Evolutionary conservation across 2,797 vertebrate genomes (phyloP).

Genomic region (Masticophis lateralis): DNA sequence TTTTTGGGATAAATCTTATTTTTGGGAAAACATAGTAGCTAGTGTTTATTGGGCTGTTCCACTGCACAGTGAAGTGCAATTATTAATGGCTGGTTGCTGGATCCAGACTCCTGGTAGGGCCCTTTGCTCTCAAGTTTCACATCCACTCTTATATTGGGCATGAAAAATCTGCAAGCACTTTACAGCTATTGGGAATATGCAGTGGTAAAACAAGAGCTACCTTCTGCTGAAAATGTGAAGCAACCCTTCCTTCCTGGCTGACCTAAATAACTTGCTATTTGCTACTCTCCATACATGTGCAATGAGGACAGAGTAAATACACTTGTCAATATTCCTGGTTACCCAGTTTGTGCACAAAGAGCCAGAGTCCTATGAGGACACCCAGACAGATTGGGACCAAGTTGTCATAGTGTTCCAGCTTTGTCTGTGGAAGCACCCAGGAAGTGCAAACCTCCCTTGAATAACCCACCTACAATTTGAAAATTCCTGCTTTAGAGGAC

Average conservation of each 20-base stretch:
- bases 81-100: background rate
- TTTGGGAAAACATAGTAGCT: too few species aligned
- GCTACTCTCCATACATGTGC: background rate
- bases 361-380: background rate
- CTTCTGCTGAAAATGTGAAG: background rate
- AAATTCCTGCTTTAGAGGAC: background rate
- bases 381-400: background rate
- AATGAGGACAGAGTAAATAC: background rate
- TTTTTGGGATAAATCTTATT: too few species aligned
- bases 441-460: background rate
- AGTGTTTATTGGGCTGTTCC: background rate
- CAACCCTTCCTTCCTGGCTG: background rate
- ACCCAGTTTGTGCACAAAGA: background rate
- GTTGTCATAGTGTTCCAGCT: background rate
- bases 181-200: background rate
- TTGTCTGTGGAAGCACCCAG: background rate
- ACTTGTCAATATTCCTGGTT: background rate
- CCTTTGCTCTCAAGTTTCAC: background rate
- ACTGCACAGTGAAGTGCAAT: background rate
- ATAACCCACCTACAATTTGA: background rate
- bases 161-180: background rate
- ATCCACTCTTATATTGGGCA: background rate
- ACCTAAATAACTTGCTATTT: background rate
- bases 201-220: background rate
- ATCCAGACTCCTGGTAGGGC: background rate